These are phyloP conservation scores for Sinocyclocheilus grahami DNA, from an alignment of 2,113 vertebrate genomes.

Conservation along the genomic window DNA sequence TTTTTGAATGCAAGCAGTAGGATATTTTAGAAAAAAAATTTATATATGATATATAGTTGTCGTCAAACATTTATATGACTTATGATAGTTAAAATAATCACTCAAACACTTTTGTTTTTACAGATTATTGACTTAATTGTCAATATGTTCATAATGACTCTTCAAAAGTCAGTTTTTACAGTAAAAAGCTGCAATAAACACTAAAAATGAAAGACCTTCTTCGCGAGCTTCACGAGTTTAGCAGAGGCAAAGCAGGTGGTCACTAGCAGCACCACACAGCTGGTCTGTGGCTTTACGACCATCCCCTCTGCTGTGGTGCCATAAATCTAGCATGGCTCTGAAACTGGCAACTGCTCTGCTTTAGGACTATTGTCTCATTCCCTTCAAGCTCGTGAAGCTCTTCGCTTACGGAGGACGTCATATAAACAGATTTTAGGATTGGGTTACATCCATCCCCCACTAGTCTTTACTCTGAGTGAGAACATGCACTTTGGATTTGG, in stretches of 20 bases:
- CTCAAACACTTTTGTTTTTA: background rate
- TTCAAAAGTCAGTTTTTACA: background rate
- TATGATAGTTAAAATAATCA: background rate
- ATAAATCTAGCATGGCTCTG: slow-evolving; percentile 65
- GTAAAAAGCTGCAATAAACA: background rate
- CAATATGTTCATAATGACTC: background rate
- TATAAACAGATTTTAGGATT: slow-evolving; percentile 61
- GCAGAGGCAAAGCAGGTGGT: slow-evolving; percentile 55
- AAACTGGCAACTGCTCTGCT: slow-evolving; percentile 54
- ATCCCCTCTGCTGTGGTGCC: slow-evolving; percentile 60
- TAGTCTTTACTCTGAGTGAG: slow-evolving; percentile 40
- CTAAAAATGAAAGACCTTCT: background rate
- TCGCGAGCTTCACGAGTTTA: slow-evolving; percentile 61
- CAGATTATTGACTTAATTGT: background rate
- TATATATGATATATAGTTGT: no score
- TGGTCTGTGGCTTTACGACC: slow-evolving; percentile 71
- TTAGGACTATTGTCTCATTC: slow-evolving; percentile 67
- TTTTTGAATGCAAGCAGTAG: no score
- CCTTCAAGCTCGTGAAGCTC: slow-evolving; percentile 63
- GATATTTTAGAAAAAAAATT: no score
- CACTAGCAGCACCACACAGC: slow-evolving; percentile 68
- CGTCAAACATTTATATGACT: background rate
- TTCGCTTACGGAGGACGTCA: slow-evolving; percentile 60
- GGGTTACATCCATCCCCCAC: slow-evolving; percentile 53
- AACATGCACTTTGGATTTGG: background rate